A percentile compares a stretch with the other conserved stretches of the same genome.
Evolutionary conservation across 2,113 vertebrate species (phyloP).

Genomic region (Psophia crepitans): DNA sequence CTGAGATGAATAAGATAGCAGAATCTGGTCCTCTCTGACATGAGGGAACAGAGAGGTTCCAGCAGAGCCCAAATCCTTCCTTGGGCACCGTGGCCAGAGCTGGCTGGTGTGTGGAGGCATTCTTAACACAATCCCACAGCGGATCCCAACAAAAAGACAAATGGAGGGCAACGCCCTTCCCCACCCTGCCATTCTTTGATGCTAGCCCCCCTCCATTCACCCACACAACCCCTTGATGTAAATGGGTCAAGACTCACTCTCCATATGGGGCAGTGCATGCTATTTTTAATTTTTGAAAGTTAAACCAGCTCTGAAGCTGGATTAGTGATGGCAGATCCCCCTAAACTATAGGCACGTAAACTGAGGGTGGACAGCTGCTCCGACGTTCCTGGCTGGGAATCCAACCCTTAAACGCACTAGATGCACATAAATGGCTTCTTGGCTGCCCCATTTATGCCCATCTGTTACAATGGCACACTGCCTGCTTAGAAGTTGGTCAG

Average conservation of each 20-base stretch:
- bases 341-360: slow-evolving; percentile 70
- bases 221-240: slow-evolving; percentile 28
- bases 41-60: not conserved
- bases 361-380: slow-evolving; percentile 68
- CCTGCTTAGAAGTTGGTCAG: slow-evolving; percentile 60
- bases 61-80: not conserved
- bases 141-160: slow-evolving; percentile 22
- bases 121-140: not conserved
- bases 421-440: slow-evolving; percentile 67
- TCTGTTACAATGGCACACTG: slow-evolving; percentile 68
- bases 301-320: slow-evolving; percentile 70
- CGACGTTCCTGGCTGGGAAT: slow-evolving; percentile 65
- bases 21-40: not conserved
- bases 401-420: slow-evolving; percentile 57
- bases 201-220: not conserved
- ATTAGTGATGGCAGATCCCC: slow-evolving; percentile 68
- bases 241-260: slow-evolving; percentile 56
- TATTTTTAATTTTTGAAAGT: slow-evolving; percentile 74
- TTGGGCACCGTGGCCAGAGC: not conserved
- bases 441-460: slow-evolving; percentile 67
- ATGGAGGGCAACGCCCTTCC: not conserved
- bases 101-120: not conserved
- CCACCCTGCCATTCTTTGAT: slow-evolving; percentile 11
- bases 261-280: slow-evolving; percentile 30
- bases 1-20: not conserved